phyloP scores from a whole-genome alignment of 2,888 invertebrate genomes.

The Hermodice carunculata region DNA sequence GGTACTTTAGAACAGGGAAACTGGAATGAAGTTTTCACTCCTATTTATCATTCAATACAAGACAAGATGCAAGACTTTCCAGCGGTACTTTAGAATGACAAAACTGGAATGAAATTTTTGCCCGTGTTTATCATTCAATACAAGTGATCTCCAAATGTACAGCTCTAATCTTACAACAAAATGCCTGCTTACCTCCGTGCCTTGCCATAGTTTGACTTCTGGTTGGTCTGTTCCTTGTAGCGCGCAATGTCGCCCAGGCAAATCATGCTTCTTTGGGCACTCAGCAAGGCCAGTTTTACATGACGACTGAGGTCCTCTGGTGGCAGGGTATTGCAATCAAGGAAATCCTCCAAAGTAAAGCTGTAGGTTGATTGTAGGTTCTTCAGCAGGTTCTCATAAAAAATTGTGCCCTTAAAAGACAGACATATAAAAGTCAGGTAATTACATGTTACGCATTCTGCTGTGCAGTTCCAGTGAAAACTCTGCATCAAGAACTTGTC shows the following conservation, averaged over 20 bases:
- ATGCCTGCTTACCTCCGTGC: constrained; percentile 75
- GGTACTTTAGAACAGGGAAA: no score
- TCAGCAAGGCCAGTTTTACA: constrained; percentile 84
- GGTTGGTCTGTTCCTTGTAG: constrained; percentile 88
- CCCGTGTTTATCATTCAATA: no score
- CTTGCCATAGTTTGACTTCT: constrained; percentile 84
- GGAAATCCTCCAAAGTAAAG: constrained; percentile 75
- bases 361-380: constrained; percentile 82
- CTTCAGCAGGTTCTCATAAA: constrained; percentile 82
- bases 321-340: constrained; percentile 58
- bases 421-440: no score
- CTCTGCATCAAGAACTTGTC: no score
- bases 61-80: no score
- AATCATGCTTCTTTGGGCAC: constrained; percentile 88
- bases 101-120: no score
- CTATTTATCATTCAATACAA: no score
- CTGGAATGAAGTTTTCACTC: no score
- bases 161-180: neutral
- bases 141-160: no score
- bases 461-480: no score
- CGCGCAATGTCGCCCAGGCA: constrained; percentile 93
- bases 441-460: no score
- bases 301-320: constrained; percentile 72
- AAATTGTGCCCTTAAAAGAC: constrained; percentile 70
- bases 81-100: no score